A percentile compares a stretch with the other conserved stretches of the same genome.
These are phyloP conservation scores for Ivindomyrus marchei DNA, from an alignment of 2,113 vertebrate genomes.

Conservation along the genomic window DNA sequence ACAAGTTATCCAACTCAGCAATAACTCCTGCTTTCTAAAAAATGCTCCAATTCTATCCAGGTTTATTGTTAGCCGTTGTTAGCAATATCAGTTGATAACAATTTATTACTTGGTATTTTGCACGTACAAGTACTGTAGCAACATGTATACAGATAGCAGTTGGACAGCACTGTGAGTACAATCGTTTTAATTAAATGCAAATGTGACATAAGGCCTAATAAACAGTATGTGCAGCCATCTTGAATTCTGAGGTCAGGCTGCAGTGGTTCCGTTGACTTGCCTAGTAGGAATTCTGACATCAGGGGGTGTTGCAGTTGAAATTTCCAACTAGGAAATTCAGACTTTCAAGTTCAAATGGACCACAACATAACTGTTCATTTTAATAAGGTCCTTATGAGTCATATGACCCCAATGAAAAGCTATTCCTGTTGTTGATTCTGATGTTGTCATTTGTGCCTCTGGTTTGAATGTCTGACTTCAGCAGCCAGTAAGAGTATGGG, in stretches of 20 bases:
- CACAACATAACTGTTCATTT: not conserved
- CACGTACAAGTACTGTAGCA: not conserved
- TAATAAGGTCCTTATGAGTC: not conserved
- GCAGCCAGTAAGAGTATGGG: not conserved
- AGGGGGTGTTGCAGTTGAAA: not conserved
- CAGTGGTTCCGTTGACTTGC: not conserved
- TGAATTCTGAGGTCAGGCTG: not conserved
- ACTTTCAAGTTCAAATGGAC: not conserved
- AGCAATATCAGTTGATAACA: not conserved
- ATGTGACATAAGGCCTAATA: not conserved
- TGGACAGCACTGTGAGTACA: not conserved
- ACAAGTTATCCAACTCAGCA: not conserved
- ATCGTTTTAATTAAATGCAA: not conserved
- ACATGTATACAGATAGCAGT: not conserved
- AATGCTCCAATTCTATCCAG: not conserved
- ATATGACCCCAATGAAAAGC: not conserved
- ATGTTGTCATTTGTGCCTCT: not conserved
- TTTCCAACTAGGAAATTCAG: not conserved
- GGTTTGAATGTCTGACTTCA: not conserved
- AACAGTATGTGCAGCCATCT: not conserved
- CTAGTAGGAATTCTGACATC: not conserved
- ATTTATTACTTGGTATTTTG: not conserved
- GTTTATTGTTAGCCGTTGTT: not conserved
- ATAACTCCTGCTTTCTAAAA: not conserved
- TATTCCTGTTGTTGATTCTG: not conserved